Evolutionary conservation across 2,113 vertebrate species (phyloP).

Genomic region (Pangasianodon gigas): DNA sequence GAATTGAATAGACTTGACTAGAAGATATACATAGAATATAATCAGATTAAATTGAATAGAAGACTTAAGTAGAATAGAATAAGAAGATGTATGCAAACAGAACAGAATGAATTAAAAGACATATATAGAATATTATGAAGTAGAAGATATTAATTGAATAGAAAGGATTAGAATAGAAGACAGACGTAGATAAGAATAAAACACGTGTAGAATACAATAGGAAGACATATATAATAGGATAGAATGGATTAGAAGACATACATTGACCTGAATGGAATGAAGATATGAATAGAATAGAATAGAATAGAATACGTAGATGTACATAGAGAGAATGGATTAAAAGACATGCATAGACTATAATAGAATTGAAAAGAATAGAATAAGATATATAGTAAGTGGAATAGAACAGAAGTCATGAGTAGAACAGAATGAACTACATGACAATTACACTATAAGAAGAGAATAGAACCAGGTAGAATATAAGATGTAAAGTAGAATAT

Average conservation of each 20-base stretch:
- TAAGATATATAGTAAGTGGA: too few species aligned
- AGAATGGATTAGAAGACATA: neutral
- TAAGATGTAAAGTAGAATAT: neutral
- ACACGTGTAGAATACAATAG: too few species aligned
- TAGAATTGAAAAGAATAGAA: neutral
- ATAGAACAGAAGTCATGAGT: neutral
- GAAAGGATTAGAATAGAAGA: neutral
- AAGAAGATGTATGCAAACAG: too few species aligned
- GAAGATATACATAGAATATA: neutral
- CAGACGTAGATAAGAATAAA: neutral
- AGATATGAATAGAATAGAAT: neutral
- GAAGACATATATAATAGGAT: neutral
- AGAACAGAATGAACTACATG: neutral
- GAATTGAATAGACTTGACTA: neutral
- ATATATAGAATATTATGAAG: neutral
- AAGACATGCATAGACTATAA: neutral
- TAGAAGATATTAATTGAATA: neutral
- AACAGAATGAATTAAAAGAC: neutral
- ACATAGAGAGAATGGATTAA: neutral
- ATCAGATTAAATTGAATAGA: neutral
- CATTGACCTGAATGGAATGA: neutral
- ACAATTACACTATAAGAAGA: neutral
- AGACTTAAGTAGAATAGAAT: neutral
- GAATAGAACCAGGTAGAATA: too few species aligned
- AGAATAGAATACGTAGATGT: neutral